Conservation (phyloP, 2,888 invertebrate genomes). For the Camponotus fellah region DNA sequence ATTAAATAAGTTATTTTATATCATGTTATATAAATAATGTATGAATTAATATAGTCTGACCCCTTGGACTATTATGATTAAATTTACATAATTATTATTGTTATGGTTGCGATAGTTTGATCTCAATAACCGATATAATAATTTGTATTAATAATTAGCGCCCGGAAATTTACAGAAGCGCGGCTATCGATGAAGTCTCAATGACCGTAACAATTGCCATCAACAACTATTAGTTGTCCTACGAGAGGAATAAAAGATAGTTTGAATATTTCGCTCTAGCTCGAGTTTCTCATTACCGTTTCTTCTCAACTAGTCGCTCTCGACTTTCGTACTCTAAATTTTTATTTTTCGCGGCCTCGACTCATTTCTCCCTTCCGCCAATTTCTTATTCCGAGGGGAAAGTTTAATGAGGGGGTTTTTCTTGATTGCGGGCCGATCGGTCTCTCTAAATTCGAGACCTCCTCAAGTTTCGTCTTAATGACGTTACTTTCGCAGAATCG, state of each 20-base stretch:
- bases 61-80: conserved; percentile 28
- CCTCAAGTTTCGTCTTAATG: conserved; percentile 55
- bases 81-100: conserved; percentile 7
- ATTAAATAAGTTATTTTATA: conserved; percentile 24
- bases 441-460: conserved; percentile 55
- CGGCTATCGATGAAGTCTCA: background rate
- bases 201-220: conserved; percentile 3
- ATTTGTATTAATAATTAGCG: conserved; percentile 35
- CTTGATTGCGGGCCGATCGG: conserved; percentile 24
- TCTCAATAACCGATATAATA: conserved; percentile 13
- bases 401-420: conserved; percentile 58
- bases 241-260: conserved; percentile 63
- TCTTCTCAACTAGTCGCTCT: conserved; percentile 1
- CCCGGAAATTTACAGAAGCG: background rate
- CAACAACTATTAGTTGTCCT: background rate
- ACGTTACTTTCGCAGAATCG: conserved; percentile 56
- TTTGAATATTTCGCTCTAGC: conserved; percentile 68
- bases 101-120: conserved; percentile 12
- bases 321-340: conserved; percentile 38
- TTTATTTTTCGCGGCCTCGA: conserved; percentile 23
- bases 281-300: conserved; percentile 59
- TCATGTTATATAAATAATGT: background rate
- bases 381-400: conserved; percentile 51
- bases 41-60: conserved; percentile 8
- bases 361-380: conserved; percentile 2